These are phyloP conservation scores for Druceiella hillmani DNA, from an alignment of 2,888 invertebrate species.

Conservation along the genomic window DNA sequence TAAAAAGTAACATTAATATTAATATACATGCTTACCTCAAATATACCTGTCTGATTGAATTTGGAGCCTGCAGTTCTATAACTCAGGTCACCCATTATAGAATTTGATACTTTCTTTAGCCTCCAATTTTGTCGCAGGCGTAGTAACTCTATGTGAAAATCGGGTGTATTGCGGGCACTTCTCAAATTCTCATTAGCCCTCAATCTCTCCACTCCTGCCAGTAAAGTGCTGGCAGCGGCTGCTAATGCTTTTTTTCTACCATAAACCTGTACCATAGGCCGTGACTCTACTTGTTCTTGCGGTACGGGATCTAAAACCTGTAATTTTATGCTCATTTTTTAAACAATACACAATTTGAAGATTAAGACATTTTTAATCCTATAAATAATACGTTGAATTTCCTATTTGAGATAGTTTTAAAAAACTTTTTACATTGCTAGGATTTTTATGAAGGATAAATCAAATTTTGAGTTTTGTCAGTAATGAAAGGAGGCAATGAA, in stretches of 20 bases:
- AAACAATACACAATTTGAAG: no score
- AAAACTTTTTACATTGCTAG: no score
- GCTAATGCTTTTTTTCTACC: constrained; percentile 89
- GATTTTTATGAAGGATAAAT: no score
- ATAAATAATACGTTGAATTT: no score
- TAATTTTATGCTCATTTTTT: no score
- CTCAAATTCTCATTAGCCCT: constrained; percentile 74
- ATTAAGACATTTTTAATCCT: no score
- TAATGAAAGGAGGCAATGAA: no score
- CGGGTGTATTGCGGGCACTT: constrained; percentile 68
- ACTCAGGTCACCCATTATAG: constrained; percentile 93
- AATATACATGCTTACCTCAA: constrained; percentile 62
- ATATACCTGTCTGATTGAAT: constrained; percentile 88
- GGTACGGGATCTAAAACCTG: constrained; percentile 80
- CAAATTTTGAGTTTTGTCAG: no score
- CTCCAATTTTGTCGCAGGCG: constrained; percentile 91
- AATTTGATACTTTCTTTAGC: constrained; percentile 91
- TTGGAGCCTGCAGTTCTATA: constrained; percentile 94
- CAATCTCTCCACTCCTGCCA: constrained; percentile 82
- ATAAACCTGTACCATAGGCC: constrained; percentile 84
- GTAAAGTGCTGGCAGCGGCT: constrained; percentile 78
- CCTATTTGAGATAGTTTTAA: no score
- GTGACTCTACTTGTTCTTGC: constrained; percentile 75
- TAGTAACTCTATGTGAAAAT: constrained; percentile 89
- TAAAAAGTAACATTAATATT: neutral